A percentile compares a stretch with the other conserved stretches of the same genome.
Conservation (phyloP, 2,888 invertebrate genomes). For the Sipha maydis region DNA sequence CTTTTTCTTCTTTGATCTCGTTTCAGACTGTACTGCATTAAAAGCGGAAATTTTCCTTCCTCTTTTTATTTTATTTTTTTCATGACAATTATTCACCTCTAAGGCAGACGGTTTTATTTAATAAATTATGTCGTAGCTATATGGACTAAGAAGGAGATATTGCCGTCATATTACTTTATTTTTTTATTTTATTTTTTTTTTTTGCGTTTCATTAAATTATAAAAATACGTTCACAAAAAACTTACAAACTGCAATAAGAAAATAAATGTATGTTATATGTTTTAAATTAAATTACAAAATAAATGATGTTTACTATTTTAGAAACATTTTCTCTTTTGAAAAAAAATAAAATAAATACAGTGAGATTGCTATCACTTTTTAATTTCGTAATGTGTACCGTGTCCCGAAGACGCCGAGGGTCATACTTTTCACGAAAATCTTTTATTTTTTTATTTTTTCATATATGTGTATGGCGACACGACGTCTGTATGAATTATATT, state of each 20-base stretch:
- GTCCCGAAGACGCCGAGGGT: slow-evolving; percentile 22
- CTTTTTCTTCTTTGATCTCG: slow-evolving; percentile 59
- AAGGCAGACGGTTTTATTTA: slow-evolving; percentile 59
- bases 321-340: slow-evolving; percentile 36
- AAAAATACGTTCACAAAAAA: slow-evolving; percentile 56
- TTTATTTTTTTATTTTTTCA: not conserved
- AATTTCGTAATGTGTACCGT: slow-evolving; percentile 55
- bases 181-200: no score
- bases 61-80: slow-evolving; percentile 27
- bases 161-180: slow-evolving; percentile 58
- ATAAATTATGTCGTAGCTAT: slow-evolving; percentile 54
- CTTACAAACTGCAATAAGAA: slow-evolving; percentile 59
- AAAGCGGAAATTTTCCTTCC: slow-evolving; percentile 43
- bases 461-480: not conserved
- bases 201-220: slow-evolving; percentile 58
- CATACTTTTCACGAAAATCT: slow-evolving; percentile 37
- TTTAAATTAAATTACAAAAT: slow-evolving; percentile 62
- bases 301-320: slow-evolving; percentile 54
- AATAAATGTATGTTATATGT: slow-evolving; percentile 58
- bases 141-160: slow-evolving; percentile 55
- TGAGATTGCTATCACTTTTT: slow-evolving; percentile 54
- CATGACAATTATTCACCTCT: slow-evolving; percentile 60
- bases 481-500: not conserved
- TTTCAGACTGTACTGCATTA: slow-evolving; percentile 52
- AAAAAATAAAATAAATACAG: slow-evolving; percentile 47